Evolutionary conservation across 2,113 vertebrate species (phyloP).

Genomic region (Callorhinus ursinus): DNA sequence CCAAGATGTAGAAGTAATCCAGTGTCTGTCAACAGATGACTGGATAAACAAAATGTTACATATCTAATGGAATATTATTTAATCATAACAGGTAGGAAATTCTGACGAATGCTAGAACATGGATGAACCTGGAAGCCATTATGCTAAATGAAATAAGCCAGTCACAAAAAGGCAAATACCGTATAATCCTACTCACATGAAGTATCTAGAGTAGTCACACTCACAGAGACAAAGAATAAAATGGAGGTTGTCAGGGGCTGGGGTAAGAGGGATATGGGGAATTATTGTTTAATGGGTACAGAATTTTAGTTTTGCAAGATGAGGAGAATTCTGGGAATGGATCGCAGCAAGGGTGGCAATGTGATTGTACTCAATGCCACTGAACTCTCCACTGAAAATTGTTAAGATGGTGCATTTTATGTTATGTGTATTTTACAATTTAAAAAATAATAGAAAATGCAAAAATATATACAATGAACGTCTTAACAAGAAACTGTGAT

Average conservation of each 20-base stretch:
- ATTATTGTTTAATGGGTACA: background rate
- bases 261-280: background rate
- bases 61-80: background rate
- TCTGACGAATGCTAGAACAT: background rate
- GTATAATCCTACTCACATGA: background rate
- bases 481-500: background rate
- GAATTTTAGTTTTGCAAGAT: background rate
- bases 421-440: background rate
- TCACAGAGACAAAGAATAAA: background rate
- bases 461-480: background rate
- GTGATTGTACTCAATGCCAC: background rate
- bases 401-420: background rate
- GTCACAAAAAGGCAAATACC: background rate
- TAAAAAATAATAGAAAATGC: background rate
- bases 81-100: background rate
- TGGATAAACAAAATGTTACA: background rate
- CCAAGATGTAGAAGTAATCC: background rate
- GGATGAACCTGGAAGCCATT: background rate
- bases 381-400: background rate
- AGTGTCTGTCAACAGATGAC: background rate
- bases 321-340: background rate
- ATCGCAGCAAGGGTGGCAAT: background rate
- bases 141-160: background rate
- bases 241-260: too few species aligned
- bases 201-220: background rate